A percentile compares a stretch with the other conserved stretches of the same genome.
Evolutionary conservation across 2,888 invertebrate genomes (phyloP).

Genomic region (Pogonocherus hispidulus): DNA sequence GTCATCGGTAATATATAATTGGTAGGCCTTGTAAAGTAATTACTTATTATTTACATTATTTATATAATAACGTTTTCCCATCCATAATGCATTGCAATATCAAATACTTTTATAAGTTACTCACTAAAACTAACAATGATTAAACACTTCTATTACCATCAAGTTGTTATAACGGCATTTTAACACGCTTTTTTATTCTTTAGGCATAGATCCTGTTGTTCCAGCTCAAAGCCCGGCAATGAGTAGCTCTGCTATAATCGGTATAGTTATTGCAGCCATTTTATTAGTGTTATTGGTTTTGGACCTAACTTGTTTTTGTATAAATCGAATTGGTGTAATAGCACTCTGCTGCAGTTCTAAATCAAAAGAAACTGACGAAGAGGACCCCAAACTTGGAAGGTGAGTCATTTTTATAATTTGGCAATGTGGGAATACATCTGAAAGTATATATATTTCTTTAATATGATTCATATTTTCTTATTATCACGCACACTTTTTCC

Average conservation of each 20-base stretch:
- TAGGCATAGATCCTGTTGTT: slow-evolving; percentile 58
- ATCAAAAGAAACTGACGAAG: slow-evolving; percentile 81
- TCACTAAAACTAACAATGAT: slow-evolving; percentile 22
- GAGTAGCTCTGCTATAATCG: slow-evolving; percentile 85
- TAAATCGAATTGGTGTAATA: slow-evolving; percentile 77
- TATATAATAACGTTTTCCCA: neutral
- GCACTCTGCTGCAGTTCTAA: slow-evolving; percentile 78
- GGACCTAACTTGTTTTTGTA: slow-evolving; percentile 85
- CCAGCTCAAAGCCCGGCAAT: slow-evolving; percentile 71
- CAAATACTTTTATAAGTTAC: slow-evolving; percentile 16
- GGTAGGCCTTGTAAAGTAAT: neutral
- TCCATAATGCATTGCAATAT: slow-evolving; percentile 31
- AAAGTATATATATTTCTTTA: neutral
- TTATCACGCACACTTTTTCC: no score
- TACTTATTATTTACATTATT: neutral
- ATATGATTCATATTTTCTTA: no score
- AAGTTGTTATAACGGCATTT: neutral
- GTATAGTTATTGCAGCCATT: slow-evolving; percentile 86
- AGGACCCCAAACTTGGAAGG: slow-evolving; percentile 89
- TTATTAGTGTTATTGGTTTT: slow-evolving; percentile 85
- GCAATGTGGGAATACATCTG: neutral
- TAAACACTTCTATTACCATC: neutral
- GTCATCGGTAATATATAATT: neutral
- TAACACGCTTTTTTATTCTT: slow-evolving; percentile 23
- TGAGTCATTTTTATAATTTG: slow-evolving; percentile 62